Conservation (phyloP, 2,113 vertebrate genomes). For the Heterotilapia buettikoferi region DNA sequence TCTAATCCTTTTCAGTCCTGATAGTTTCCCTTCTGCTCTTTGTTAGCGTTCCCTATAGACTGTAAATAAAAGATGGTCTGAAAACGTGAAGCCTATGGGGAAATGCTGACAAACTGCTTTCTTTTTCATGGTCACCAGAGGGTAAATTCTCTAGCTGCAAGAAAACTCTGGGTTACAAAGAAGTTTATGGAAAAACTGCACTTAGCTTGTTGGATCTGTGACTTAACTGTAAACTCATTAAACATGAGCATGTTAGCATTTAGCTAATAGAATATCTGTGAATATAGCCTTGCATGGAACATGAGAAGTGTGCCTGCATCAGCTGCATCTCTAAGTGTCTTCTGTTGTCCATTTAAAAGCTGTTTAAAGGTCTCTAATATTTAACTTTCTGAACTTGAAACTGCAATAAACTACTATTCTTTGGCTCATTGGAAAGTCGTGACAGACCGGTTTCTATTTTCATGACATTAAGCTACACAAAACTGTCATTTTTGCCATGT, state of each 20-base stretch:
- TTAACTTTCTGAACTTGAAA: neutral
- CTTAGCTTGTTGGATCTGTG: neutral
- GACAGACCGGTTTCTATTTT: neutral
- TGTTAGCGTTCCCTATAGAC: rapidly evolving
- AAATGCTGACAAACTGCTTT: neutral
- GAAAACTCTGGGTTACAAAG: neutral
- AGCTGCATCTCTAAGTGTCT: neutral
- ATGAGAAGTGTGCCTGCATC: neutral
- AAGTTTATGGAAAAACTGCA: neutral
- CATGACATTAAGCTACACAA: neutral
- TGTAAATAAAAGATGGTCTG: neutral
- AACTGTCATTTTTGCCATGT: neutral
- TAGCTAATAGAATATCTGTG: neutral
- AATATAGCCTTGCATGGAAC: neutral
- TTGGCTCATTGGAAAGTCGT: neutral
- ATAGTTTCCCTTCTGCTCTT: neutral
- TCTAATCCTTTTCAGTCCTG: neutral
- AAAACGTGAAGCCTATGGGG: rapidly evolving
- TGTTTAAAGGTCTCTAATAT: neutral
- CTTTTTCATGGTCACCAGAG: neutral
- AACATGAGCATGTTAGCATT: neutral
- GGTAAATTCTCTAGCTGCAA: neutral
- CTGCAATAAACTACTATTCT: neutral
- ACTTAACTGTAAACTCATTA: neutral
- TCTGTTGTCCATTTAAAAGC: neutral